phyloP scores from a whole-genome alignment of 2,113 vertebrate species.

The Bagarius yarrelli region DNA sequence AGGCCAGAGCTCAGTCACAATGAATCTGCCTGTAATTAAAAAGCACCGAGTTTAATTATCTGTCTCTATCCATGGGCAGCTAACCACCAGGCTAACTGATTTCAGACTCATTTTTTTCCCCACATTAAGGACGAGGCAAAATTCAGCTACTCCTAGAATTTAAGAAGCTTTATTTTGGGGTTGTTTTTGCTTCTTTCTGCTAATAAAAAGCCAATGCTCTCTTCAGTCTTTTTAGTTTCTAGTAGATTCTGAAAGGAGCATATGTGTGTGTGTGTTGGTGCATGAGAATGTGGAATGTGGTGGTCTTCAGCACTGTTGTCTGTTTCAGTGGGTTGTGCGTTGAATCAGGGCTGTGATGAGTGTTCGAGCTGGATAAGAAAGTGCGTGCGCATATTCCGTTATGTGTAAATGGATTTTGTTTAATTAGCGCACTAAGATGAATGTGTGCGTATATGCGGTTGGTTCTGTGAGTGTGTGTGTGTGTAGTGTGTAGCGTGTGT shows the following conservation, averaged over 20 bases:
- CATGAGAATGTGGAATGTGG: background rate
- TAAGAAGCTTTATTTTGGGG: background rate
- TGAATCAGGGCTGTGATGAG: background rate
- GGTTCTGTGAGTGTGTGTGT: constrained; percentile 22
- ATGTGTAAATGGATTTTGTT: constrained; percentile 33
- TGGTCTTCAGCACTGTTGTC: too few relatives aligned
- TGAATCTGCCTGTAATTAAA: constrained; percentile 51
- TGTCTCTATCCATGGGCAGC: constrained; percentile 73
- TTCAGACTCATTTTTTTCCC: constrained; percentile 57
- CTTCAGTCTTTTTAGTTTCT: background rate
- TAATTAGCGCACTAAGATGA: constrained; percentile 21
- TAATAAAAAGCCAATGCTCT: constrained; percentile 6
- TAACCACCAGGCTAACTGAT: constrained; percentile 75
- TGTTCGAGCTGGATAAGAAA: background rate
- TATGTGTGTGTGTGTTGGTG: background rate
- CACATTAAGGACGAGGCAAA: constrained; percentile 28
- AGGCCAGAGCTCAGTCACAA: constrained; percentile 46
- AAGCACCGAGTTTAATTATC: constrained; percentile 69
- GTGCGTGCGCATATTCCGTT: background rate
- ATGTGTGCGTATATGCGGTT: constrained; percentile 11
- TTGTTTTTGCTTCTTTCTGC: background rate
- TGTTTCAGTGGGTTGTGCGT: background rate
- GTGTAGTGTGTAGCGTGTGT: constrained; percentile 11
- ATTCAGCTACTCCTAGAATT: background rate
- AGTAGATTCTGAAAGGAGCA: background rate